Base-by-base conservation (phyloP, 2,113 vertebrate species). In the Podarcis cretensis region DNA sequence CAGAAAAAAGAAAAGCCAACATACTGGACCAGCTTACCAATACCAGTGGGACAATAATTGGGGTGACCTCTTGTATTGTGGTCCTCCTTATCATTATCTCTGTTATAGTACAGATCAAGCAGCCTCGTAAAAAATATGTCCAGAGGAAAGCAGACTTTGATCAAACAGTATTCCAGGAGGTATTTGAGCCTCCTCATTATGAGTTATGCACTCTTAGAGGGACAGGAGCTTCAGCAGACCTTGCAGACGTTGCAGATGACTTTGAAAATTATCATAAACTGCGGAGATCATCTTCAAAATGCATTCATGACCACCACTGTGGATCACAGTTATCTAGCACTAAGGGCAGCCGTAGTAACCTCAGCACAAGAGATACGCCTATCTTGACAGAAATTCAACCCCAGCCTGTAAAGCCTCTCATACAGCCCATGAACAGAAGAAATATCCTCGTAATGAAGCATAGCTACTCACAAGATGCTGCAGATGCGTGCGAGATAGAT, bases 391-490 rank as follows among this genome's bases (percentile, higher is more conserved):
- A 99, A 94, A 96, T 98, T 87, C 98, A 97, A 78, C 97, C 98
- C 0, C 98, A 98, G 96, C 98, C 98, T 23, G 95, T 96, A 96
- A 98, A 98, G 90, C 98, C 98, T 63, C 96, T 98, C 91, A 94
- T 98, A 93, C 98, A 98, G 0, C 95, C 97, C 84, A 89, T 97
- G 63, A 99, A 98, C 97, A 98, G 99, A 71, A 98, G 99, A 89
- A 99, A 98, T 94, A 99, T 99, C 95, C 97, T 99, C 89, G 98
- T 99, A 94, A 99, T 99, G 99, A 99, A 99, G 98, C 99, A 99
- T 98, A 99, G 97, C 97, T 99, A 99, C 96, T 98, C 98, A 2
- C 98, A 99, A 93, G 99, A 99, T 84, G 98, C 98, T 66, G 97
- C 98, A 2, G 98, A 99, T 68, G 96, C 97, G 85, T 98, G 98